Evolutionary conservation across 2,888 invertebrate species (phyloP), one percentile per base, ranked within the genome.

Genomic region (Melanargia galathea): DNA sequence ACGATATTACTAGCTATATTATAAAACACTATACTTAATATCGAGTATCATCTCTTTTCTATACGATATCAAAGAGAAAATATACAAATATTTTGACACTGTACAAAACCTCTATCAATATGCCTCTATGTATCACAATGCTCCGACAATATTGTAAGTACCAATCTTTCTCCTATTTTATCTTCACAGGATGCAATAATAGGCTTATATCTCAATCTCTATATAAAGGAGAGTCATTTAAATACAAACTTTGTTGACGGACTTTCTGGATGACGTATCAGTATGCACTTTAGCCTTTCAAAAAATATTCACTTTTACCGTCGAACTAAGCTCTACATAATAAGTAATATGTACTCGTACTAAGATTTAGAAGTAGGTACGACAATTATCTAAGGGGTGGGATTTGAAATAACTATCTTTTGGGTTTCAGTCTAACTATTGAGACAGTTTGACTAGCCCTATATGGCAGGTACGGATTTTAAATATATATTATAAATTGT

Each of bases 211-310:
- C 13, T n/a, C 24, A 26, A n/a, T n/a, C 49, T 24, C 49, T 8
- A 26, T 13, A 26, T 26, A 26, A 49, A 49, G 49, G 49, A 5
- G 11, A 49, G 26, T 26, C 26, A 24, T 49, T 49, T 49, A 49
- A 49, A 49, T 26, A 35, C 52, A 52, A 35, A 52, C 30, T 35
- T 35, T 13, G 7, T 3, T 30, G 30, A 30, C 8, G 30, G 8
- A 5, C 35, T 13, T 35, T 35, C 13, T 35, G 6, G 30, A 8
- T 5, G 33, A 11, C 1, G 33, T 2, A 35, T 8, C 11, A 11
- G 33, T 3, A 13, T 35, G 13, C 35, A 11, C 13, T 35, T 35
- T 35, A 13, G 13, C 11, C 35, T 35, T 35, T 35, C 2, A 26
- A 2, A 26, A 26, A 26, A n/a, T n/a, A n/a, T n/a, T n/a, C n/a